Evolutionary conservation across 2,797 vertebrate genomes (phyloP).

Genomic region (Pachyuromys duprasi): DNA sequence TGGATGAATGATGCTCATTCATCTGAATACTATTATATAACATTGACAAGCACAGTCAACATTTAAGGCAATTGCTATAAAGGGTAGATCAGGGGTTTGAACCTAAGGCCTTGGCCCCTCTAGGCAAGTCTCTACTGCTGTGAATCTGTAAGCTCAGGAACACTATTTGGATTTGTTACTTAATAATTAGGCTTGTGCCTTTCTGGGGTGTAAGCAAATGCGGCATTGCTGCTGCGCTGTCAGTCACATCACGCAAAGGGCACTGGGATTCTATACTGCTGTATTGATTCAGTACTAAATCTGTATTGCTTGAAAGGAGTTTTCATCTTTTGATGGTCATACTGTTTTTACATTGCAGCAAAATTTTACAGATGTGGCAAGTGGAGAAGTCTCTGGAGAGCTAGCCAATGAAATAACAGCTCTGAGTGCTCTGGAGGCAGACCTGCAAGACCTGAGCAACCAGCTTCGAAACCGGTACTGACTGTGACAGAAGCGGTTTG

Average conservation of each 20-base stretch:
- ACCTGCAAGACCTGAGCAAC: slow-evolving; percentile 92
- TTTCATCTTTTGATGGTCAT: slow-evolving; percentile 33
- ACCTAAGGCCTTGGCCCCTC: background rate
- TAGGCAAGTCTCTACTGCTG: too few relatives aligned
- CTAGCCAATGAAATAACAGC: slow-evolving; percentile 88
- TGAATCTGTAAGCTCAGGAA: background rate
- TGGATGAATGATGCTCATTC: background rate
- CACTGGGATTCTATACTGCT: background rate
- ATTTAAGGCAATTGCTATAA: background rate
- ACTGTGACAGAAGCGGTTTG: slow-evolving; percentile 5
- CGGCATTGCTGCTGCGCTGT: background rate
- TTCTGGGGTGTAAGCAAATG: background rate
- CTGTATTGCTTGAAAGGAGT: slow-evolving; percentile 36
- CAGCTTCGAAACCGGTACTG: slow-evolving; percentile 88
- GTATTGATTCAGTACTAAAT: background rate
- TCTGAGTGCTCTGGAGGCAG: slow-evolving; percentile 89
- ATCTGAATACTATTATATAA: background rate
- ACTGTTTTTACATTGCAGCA: slow-evolving; percentile 89
- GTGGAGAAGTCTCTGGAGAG: slow-evolving; percentile 89
- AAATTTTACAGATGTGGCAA: slow-evolving; percentile 91
- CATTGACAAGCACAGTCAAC: background rate
- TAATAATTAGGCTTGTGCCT: background rate
- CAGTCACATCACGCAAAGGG: background rate
- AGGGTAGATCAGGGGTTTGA: background rate
- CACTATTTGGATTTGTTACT: background rate